A percentile compares a stretch with the other conserved stretches of the same genome.
These are phyloP conservation scores for Hylaeus volcanicus DNA, from an alignment of 1,140 invertebrate genomes.

Conservation along the genomic window DNA sequence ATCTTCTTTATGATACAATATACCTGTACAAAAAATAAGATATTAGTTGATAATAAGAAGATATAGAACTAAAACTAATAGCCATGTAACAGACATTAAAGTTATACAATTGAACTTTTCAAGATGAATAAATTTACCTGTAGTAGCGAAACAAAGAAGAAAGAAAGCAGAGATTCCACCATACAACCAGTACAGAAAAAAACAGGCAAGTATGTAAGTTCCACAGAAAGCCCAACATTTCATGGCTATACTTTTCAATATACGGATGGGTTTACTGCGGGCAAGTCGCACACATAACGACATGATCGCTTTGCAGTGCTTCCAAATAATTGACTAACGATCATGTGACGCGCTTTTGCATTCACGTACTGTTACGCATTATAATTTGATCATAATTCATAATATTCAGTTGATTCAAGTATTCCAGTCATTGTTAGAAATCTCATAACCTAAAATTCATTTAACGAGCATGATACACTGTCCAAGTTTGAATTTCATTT, in stretches of 20 bases:
- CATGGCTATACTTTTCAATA: slow-evolving; percentile 72
- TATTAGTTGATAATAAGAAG: neutral
- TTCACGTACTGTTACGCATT: neutral
- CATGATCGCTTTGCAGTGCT: slow-evolving; percentile 60
- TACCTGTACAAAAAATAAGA: slow-evolving; percentile 81
- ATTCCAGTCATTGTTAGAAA: slow-evolving; percentile 3
- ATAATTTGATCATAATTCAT: neutral
- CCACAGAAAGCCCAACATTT: slow-evolving; percentile 82
- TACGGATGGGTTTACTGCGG: slow-evolving; percentile 67
- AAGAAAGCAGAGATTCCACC: slow-evolving; percentile 87
- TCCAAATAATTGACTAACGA: slow-evolving; percentile 14
- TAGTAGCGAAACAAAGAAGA: slow-evolving; percentile 85
- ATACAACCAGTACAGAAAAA: slow-evolving; percentile 91
- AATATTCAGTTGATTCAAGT: neutral
- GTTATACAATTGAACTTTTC: neutral
- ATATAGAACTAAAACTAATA: no score
- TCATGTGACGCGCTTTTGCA: slow-evolving; percentile 2
- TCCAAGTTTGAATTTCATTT: neutral
- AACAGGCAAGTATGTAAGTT: slow-evolving; percentile 84
- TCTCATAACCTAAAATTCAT: slow-evolving; percentile 24
- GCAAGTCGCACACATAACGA: slow-evolving; percentile 69
- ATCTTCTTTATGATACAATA: slow-evolving; percentile 93
- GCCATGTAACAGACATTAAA: neutral
- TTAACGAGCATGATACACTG: neutral
- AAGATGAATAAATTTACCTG: slow-evolving; percentile 80